Percentiles rank a stretch among this genome's conserved stretches.
Evolutionary conservation across 2,888 invertebrate species (phyloP).

Genomic region (Carcina quercana): DNA sequence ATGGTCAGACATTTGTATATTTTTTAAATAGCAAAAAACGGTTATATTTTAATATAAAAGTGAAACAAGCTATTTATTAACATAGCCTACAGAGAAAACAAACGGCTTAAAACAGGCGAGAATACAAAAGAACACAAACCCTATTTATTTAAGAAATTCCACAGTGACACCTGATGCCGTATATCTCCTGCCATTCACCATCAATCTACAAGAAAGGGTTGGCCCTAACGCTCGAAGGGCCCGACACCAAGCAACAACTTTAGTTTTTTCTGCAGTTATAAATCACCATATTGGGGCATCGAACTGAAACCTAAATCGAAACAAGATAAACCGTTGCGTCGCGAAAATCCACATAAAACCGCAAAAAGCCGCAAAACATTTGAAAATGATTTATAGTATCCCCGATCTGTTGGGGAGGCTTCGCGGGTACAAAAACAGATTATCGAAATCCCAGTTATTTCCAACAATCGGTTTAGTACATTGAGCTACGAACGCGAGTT

Average conservation of each 20-base stretch:
- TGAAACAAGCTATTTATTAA: too few relatives aligned
- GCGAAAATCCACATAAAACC: slow-evolving; percentile 57
- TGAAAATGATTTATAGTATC: slow-evolving; percentile 63
- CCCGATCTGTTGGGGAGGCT: slow-evolving; percentile 55
- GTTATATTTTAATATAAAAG: too few relatives aligned
- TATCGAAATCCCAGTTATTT: slow-evolving; percentile 57
- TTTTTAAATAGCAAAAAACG: too few relatives aligned
- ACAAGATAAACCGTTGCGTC: slow-evolving; percentile 53
- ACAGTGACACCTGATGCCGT: slow-evolving; percentile 3
- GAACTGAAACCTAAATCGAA: slow-evolving; percentile 41
- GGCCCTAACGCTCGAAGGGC: background rate
- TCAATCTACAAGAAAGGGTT: slow-evolving; percentile 3
- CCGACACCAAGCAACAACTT: slow-evolving; percentile 6
- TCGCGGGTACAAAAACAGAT: slow-evolving; percentile 59
- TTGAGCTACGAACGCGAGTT: slow-evolving; percentile 28
- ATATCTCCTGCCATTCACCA: slow-evolving; percentile 2
- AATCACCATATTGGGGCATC: slow-evolving; percentile 32
- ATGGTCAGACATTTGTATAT: too few relatives aligned
- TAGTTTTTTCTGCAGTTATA: slow-evolving; percentile 18
- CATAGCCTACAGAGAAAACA: too few relatives aligned
- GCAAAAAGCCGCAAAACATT: slow-evolving; percentile 62
- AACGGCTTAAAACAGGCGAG: too few relatives aligned
- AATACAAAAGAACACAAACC: too few relatives aligned
- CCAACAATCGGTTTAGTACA: slow-evolving; percentile 45
- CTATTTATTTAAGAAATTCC: too few relatives aligned